These are phyloP conservation scores for Panthera leo DNA, from an alignment of 2,113 vertebrate species.

Conservation along the genomic window DNA sequence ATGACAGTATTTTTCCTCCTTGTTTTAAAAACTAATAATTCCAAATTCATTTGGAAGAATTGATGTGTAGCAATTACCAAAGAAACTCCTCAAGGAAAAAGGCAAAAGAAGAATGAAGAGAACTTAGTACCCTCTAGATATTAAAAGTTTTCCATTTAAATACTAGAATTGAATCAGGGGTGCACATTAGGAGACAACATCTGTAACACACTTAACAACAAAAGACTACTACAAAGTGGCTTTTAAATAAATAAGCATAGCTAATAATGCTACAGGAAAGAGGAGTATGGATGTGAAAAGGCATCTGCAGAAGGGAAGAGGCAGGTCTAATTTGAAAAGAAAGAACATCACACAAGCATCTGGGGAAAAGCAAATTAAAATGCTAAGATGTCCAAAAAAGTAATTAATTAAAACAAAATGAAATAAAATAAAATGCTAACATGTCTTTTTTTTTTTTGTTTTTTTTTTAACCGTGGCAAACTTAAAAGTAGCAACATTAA, in stretches of 20 bases:
- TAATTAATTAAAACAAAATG: neutral
- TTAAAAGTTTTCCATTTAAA: neutral
- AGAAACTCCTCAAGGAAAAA: neutral
- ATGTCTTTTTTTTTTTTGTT: neutral
- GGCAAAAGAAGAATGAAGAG: neutral
- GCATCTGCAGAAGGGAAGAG: neutral
- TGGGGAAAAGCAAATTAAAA: neutral
- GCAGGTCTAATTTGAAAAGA: neutral
- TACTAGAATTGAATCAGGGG: neutral
- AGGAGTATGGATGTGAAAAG: neutral
- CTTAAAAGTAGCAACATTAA: neutral
- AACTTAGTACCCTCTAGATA: neutral
- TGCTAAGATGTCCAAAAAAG: neutral
- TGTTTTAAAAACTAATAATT: neutral
- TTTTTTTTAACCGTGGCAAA: neutral
- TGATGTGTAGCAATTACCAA: neutral
- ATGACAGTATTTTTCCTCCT: neutral
- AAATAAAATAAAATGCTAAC: conserved; percentile 4
- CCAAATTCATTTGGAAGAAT: neutral
- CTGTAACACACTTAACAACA: neutral
- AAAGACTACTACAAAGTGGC: neutral
- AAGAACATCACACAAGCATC: neutral
- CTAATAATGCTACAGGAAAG: neutral
- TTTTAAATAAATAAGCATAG: neutral
- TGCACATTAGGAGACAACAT: neutral